Evolutionary conservation across 2,888 invertebrate genomes (phyloP).

Genomic region (Epinotia bilunana): DNA sequence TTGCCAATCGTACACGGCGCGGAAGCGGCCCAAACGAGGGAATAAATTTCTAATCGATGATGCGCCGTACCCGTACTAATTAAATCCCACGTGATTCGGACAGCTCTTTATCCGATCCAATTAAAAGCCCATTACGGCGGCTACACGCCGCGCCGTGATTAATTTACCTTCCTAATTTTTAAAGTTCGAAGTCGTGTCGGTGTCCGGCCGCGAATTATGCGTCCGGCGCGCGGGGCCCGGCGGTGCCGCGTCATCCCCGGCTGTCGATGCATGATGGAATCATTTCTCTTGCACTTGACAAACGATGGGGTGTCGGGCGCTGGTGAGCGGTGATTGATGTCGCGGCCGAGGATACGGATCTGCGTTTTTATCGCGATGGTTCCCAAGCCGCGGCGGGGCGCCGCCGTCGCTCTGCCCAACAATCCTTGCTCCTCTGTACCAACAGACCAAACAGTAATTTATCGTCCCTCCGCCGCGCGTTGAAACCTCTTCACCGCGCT

Average conservation of each 20-base stretch:
- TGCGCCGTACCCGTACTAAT: conserved; percentile 13
- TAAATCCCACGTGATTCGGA: conserved; percentile 26
- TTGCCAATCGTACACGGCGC: conserved; percentile 20
- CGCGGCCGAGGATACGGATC: conserved; percentile 35
- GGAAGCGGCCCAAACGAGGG: conserved; percentile 9
- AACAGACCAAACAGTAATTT: conserved; percentile 39
- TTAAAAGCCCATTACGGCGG: conserved; percentile 42
- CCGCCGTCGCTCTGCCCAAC: conserved; percentile 59
- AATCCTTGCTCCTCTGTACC: neutral
- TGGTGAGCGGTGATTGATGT: conserved; percentile 40
- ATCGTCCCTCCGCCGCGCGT: conserved; percentile 30
- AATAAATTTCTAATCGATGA: conserved; percentile 21
- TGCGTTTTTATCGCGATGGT: conserved; percentile 40
- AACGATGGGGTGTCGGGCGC: conserved; percentile 30
- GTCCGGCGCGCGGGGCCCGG: conserved; percentile 48
- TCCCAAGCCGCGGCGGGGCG: conserved; percentile 51
- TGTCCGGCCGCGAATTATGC: conserved; percentile 37
- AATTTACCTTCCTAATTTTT: conserved; percentile 42
- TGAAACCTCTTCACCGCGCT: conserved; percentile 37
- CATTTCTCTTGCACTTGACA: conserved; percentile 41
- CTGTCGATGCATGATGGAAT: conserved; percentile 40
- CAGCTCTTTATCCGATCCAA: conserved; percentile 37
- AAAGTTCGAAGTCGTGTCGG: conserved; percentile 44
- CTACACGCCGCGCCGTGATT: conserved; percentile 37
- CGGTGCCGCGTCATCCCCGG: conserved; percentile 15